Base-by-base conservation (phyloP, 2,113 vertebrate species). In the Poeciliopsis turrubarensis region DNA sequence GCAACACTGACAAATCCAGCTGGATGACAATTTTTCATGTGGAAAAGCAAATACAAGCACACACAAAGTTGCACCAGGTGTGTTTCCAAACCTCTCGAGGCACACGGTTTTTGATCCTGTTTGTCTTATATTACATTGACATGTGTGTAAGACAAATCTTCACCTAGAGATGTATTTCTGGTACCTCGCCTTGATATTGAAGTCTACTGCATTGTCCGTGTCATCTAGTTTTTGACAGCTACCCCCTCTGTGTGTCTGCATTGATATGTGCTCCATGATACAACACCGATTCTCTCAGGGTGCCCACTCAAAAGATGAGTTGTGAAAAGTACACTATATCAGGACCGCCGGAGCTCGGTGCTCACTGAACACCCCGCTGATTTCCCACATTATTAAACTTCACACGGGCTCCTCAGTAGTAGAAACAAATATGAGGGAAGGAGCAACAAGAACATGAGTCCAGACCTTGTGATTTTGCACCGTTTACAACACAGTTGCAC, bases 321-420 rank as follows among this genome's bases (percentile, higher is more conserved):
- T 85, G 77, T 79, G 74, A 90, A 86, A 82, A 84, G 76, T 77
- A 68, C 77, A 86, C 80, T 82, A 64, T 66, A 86, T 80, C 76
- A 73, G 34, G 66, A 67, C 65, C 78, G 71, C 60, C 77, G 70
- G 65, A 69, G 63, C 80, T 68, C 9, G 60, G 73, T 70, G 67
- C 73, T 75, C 70, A 79, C 74, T 44, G n/a, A 81, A 66, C 79
- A 65, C 69, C 86, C 77, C 2, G 79, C 90, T 88, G 86, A 68
- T 82, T 89, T 85, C 79, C n/a, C 87, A 83, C 84, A 84, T 89
- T 86, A 86, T 87, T 86, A 70, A 70, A 69, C 78, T 79, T 81
- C 86, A 85, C 80, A 79, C 71, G 75, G 78, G 60, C 76, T 71
- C 70, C 79, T 87, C 83, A 34, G 78, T 76, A 80, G 73, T 80